Conservation (phyloP, 2,888 invertebrate genomes). For the Pantelozetes paolii region DNA sequence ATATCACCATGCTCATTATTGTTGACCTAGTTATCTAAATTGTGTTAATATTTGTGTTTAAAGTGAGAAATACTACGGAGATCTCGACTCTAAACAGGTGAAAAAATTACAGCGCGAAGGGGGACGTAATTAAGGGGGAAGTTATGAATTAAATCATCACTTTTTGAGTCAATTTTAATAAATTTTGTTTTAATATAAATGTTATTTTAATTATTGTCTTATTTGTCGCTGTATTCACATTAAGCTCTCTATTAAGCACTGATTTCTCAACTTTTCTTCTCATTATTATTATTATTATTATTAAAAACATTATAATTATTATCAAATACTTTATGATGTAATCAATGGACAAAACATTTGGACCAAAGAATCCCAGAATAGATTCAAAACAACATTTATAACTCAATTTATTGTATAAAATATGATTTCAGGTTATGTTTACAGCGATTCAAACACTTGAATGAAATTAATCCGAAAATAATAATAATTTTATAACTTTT, state of each 20-base stretch:
- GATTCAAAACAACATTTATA: neutral
- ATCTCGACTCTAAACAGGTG: conserved; percentile 89
- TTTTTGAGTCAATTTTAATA: neutral
- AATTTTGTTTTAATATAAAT: neutral
- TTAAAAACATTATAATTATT: neutral
- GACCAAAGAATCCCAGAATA: conserved; percentile 8
- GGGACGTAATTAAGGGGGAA: conserved; percentile 7
- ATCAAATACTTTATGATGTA: neutral
- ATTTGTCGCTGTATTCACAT: conserved; percentile 5
- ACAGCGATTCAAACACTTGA: neutral
- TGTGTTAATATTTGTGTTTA: conserved; percentile 50
- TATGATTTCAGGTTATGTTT: neutral
- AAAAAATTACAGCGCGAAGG: conserved; percentile 60
- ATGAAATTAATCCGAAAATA: too few species aligned
- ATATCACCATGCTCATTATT: conserved; percentile 24
- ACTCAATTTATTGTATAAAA: neutral
- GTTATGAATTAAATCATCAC: neutral
- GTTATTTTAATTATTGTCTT: neutral
- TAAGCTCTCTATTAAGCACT: conserved; percentile 13
- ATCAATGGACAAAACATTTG: neutral
- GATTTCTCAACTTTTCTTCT: neutral
- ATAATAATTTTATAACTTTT: neutral
- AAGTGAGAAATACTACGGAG: conserved; percentile 94
- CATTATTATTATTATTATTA: conserved; percentile 1
- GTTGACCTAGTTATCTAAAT: conserved; percentile 4